phyloP scores from a whole-genome alignment of 1,140 invertebrate species.

The Capitella teleta region DNA sequence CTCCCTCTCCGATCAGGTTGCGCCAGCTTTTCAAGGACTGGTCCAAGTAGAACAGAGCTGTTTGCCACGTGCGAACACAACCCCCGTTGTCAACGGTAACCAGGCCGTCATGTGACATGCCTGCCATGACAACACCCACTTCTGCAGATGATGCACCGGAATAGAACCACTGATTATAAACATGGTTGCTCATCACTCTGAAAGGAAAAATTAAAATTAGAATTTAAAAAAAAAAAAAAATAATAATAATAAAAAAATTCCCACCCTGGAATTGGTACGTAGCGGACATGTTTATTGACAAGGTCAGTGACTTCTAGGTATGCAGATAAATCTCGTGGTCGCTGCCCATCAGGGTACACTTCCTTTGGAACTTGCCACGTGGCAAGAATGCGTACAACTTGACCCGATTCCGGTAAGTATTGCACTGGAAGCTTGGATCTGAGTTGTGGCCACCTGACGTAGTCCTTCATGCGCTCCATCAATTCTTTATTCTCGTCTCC shows the following conservation, averaged over 20 bases:
- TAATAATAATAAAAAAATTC: no score
- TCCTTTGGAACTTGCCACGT: slow-evolving; percentile 32
- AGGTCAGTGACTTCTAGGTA: slow-evolving; percentile 52
- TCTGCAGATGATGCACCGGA: no score
- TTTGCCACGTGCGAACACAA: slow-evolving; percentile 53
- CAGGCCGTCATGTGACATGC: slow-evolving; percentile 44
- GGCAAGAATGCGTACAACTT: slow-evolving; percentile 42
- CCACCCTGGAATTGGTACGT: slow-evolving; percentile 51
- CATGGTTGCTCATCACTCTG: no score
- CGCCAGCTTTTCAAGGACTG: slow-evolving; percentile 45
- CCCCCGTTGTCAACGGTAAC: slow-evolving; percentile 52
- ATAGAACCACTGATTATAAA: no score
- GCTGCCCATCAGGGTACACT: slow-evolving; percentile 19
- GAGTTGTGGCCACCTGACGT: no score
- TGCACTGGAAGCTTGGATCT: slow-evolving; percentile 15
- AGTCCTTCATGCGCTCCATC: no score
- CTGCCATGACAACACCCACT: slow-evolving; percentile 32
- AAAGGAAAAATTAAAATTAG: no score
- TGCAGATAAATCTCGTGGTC: slow-evolving; percentile 32
- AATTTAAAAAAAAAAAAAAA: no score
- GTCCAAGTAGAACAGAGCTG: slow-evolving; percentile 42
- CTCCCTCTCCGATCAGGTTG: slow-evolving; percentile 40
- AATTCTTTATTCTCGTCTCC: no score
- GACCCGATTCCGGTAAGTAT: slow-evolving; percentile 40
- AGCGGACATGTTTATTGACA: slow-evolving; percentile 46